Conservation (phyloP, 2,888 invertebrate genomes). For the Euplexia lucipara region DNA sequence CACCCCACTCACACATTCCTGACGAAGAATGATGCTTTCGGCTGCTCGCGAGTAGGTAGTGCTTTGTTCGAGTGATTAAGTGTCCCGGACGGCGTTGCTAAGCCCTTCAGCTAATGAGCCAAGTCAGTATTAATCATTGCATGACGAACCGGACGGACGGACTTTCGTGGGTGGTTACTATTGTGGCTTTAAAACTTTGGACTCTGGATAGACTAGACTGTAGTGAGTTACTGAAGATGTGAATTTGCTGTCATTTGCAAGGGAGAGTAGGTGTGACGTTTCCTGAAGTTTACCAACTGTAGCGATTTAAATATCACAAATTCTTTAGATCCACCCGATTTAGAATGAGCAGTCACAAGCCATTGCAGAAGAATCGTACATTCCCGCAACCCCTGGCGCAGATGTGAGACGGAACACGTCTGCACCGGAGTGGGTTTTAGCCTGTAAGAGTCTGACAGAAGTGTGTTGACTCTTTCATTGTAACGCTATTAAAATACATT, state of each 20-base stretch:
- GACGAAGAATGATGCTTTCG: conserved; percentile 91
- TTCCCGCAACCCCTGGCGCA: too few relatives aligned
- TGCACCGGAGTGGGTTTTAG: too few relatives aligned
- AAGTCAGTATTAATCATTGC: conserved; percentile 89
- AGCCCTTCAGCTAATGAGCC: conserved; percentile 91
- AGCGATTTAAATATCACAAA: background rate
- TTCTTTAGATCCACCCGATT: background rate
- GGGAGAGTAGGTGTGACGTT: background rate
- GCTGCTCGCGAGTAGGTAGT: conserved; percentile 89
- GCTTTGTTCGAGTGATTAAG: conserved; percentile 91
- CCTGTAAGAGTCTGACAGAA: too few relatives aligned
- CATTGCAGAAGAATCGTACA: too few relatives aligned
- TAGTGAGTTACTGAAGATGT: conserved; percentile 10
- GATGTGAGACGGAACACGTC: too few relatives aligned
- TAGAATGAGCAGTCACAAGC: too few relatives aligned
- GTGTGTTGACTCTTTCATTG: too few relatives aligned
- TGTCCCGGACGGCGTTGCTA: conserved; percentile 85
- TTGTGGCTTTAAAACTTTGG: conserved; percentile 64
- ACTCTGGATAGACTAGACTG: conserved; percentile 67
- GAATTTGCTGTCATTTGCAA: background rate
- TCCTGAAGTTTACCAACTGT: too few relatives aligned
- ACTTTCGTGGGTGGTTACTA: conserved; percentile 84
- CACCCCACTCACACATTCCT: conserved; percentile 83
- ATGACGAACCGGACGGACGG: conserved; percentile 85
- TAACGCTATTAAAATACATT: too few relatives aligned